A percentile compares a stretch with the other conserved stretches of the same genome.
Evolutionary conservation across 2,113 vertebrate genomes (phyloP).

Genomic region (Cololabis saira): DNA sequence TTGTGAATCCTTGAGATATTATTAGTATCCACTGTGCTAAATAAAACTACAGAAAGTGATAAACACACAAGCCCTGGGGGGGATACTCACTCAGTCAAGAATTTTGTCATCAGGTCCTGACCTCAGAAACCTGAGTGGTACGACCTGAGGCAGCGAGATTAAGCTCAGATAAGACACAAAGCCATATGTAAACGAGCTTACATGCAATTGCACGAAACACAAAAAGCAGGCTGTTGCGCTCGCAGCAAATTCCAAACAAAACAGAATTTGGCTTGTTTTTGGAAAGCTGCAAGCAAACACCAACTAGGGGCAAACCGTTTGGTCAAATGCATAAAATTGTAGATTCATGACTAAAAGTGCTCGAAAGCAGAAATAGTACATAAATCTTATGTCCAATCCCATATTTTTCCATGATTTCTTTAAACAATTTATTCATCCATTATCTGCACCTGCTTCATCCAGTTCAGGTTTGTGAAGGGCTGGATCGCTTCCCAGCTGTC

Average conservation of each 20-base stretch:
- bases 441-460: no score
- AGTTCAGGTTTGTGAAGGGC: no score
- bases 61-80: conserved; percentile 14
- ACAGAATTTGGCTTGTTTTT: conserved; percentile 23
- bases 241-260: conserved; percentile 47
- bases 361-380: no score
- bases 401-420: no score
- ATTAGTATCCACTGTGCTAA: not conserved
- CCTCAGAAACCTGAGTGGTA: conserved; percentile 53
- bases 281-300: conserved; percentile 15
- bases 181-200: conserved; percentile 60
- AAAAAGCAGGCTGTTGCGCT: conserved; percentile 57
- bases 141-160: conserved; percentile 29
- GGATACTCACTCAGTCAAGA: conserved; percentile 12
- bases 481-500: no score
- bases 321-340: not conserved
- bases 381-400: not conserved
- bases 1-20: no score
- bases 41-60: conserved; percentile 14
- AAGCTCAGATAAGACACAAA: conserved; percentile 59
- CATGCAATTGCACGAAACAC: conserved; percentile 47
- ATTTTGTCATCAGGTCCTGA: conserved; percentile 45
- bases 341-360: not conserved
- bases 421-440: no score
- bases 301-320: conserved; percentile 6